phyloP scores from a whole-genome alignment of 2,888 invertebrate genomes.

The Stenurella melanura region DNA sequence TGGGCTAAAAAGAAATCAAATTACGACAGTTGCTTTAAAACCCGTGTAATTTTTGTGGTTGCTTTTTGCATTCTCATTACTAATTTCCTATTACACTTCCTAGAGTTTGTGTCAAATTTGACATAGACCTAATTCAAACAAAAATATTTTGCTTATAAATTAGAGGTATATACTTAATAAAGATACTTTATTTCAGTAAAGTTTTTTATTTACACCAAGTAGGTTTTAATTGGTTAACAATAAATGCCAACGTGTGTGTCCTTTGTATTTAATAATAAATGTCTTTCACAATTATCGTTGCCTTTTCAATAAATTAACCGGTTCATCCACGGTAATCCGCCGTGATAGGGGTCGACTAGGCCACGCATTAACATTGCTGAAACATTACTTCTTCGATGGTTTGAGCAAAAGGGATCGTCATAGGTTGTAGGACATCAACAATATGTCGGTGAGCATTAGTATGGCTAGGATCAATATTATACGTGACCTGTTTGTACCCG shows the following conservation, averaged over 20 bases:
- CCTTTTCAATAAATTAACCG: background rate
- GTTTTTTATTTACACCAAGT: no score
- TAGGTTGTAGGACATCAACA: conserved; percentile 19
- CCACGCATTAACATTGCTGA: conserved; percentile 15
- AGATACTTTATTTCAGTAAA: no score
- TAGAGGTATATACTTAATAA: no score
- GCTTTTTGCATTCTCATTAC: no score
- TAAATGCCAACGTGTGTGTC: background rate
- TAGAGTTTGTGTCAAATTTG: no score
- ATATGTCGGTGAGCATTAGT: conserved; percentile 30
- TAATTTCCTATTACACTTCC: no score
- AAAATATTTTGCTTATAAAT: no score
- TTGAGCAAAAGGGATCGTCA: conserved; percentile 12
- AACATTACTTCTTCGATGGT: background rate
- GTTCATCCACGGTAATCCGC: background rate
- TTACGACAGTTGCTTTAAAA: no score
- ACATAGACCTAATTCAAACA: no score
- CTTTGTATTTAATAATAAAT: background rate
- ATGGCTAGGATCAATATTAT: conserved; percentile 36
- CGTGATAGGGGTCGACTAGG: background rate
- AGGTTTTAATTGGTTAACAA: no score
- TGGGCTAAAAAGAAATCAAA: no score
- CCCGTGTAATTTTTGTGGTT: no score
- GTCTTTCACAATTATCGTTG: background rate
- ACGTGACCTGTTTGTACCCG: conserved; percentile 34